A percentile compares a stretch with the other conserved stretches of the same genome.
Conservation (phyloP, 2,113 vertebrate species). For the Oncorhynchus masou region DNA sequence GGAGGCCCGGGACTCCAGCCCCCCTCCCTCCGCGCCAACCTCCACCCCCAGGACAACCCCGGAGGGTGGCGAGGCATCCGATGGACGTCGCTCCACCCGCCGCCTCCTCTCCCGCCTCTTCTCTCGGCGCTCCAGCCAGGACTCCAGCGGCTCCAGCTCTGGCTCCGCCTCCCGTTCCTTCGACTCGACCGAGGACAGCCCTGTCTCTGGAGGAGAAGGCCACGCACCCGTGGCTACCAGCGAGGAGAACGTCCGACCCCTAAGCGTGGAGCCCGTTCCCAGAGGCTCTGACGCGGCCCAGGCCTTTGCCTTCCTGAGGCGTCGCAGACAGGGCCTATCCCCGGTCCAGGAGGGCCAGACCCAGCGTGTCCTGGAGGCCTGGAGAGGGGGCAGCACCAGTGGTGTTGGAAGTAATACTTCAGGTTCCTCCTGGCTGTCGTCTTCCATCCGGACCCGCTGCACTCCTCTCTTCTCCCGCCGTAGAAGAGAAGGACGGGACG, state of each 20-base stretch:
- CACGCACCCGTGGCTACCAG: slow-evolving; percentile 47
- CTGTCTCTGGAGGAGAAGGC: slow-evolving; percentile 46
- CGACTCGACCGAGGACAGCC: slow-evolving; percentile 73
- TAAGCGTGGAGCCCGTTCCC: slow-evolving; percentile 16
- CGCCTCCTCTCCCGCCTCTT: slow-evolving; percentile 91
- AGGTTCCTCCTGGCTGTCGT: slow-evolving; percentile 85
- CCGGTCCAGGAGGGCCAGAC: slow-evolving; percentile 73
- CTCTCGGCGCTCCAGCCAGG: slow-evolving; percentile 88
- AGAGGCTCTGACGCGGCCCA: slow-evolving; percentile 74
- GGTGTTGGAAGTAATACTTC: slow-evolving; percentile 24
- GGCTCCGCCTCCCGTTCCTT: slow-evolving; percentile 68
- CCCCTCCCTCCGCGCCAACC: slow-evolving; percentile 17
- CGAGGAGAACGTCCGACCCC: slow-evolving; percentile 39
- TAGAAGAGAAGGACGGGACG: slow-evolving; percentile 84
- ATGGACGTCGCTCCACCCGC: slow-evolving; percentile 85
- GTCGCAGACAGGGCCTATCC: slow-evolving; percentile 77
- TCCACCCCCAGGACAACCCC: slow-evolving; percentile 65
- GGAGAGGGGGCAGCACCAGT: slow-evolving; percentile 71
- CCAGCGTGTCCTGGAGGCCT: slow-evolving; percentile 63
- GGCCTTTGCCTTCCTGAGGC: slow-evolving; percentile 81
- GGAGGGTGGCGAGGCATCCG: slow-evolving; percentile 71
- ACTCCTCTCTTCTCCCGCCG: slow-evolving; percentile 90
- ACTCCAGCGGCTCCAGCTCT: slow-evolving; percentile 68
- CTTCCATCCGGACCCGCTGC: slow-evolving; percentile 86
- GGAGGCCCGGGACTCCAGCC: slow-evolving; percentile 46